These are phyloP conservation scores for Clinocottus analis DNA, from an alignment of 2,113 vertebrate genomes.

Conservation along the genomic window DNA sequence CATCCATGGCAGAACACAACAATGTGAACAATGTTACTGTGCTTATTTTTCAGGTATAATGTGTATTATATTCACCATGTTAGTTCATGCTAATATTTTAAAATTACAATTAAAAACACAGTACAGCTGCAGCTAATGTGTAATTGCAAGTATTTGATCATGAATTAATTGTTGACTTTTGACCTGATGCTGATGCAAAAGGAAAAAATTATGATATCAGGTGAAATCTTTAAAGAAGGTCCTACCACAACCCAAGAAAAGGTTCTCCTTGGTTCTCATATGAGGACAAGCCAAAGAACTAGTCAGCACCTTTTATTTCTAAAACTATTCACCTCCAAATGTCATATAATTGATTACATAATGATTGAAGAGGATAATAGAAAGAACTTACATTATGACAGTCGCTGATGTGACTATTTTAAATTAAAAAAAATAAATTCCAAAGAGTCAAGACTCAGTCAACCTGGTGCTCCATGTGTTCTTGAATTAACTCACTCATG, in stretches of 20 bases:
- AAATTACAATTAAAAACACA: neutral
- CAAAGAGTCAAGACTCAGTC: constrained; percentile 13
- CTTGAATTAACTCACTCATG: constrained; percentile 68
- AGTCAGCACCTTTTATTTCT: neutral
- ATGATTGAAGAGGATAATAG: neutral
- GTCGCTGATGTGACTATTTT: neutral
- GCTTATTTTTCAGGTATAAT: neutral
- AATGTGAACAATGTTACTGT: neutral
- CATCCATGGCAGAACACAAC: neutral
- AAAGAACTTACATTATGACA: neutral
- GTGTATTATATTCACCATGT: neutral
- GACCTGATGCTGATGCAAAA: neutral
- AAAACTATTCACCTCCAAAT: neutral
- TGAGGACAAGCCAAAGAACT: neutral
- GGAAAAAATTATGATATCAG: neutral
- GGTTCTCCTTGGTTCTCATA: too few relatives aligned
- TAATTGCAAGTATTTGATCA: neutral
- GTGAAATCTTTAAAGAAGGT: neutral
- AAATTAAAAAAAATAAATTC: neutral
- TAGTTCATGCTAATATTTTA: neutral
- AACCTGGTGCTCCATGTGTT: constrained; percentile 45
- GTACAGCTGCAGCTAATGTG: neutral
- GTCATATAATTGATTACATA: neutral
- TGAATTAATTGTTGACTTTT: neutral
- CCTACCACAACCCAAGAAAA: too few relatives aligned